Evolutionary conservation across 2,797 vertebrate genomes (phyloP), one percentile per base, ranked within the genome.

Genomic region (Sebastes oblongus): DNA sequence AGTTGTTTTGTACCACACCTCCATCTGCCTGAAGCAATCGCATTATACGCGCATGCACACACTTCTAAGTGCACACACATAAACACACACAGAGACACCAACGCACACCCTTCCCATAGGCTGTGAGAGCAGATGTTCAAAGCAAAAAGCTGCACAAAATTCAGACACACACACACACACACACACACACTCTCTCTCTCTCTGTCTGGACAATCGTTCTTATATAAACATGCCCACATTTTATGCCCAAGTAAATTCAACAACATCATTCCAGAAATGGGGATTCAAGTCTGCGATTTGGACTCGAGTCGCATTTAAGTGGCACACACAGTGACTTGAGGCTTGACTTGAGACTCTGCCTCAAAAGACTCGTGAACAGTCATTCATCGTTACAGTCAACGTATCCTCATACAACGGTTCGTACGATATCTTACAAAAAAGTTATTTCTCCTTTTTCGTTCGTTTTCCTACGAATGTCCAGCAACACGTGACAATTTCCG

Each of bases 1-100:
- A 56, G 24, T 66, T 82, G 72, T 75, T 89, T 88, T 81, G 86
- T 67, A 56, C 8, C 20, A 88, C 68, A 69, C 75, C 72, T 87
- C 75, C 77, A 74, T 78, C 61, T 54, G 75, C 72, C 77, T 66
- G 62, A 64, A 88, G 70, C 68, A 36, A 75, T 69, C 20, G 4
- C 68, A 80, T 72, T 65, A 77, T 60, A 62, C 25, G 13, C 60
- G 70, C 52, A 65, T 12, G 16, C 22, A 66, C 18, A 2, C 66
- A 64, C 54, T 58, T 77, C 24, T 18, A 58, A 72, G 18, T 12
- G 50, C 60, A 66, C 69, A 30, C 13, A 24, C 66, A 42, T 39
- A 59, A 54, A 78, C 64, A 72, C 67, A 75, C 24, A 39, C 29
- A 66, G 1, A 46, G 14, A 4, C 42, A 54, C 10, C 30, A 50